Evolutionary conservation across 2,888 invertebrate genomes (phyloP).

Genomic region (Hemistola chrysoprasaria): DNA sequence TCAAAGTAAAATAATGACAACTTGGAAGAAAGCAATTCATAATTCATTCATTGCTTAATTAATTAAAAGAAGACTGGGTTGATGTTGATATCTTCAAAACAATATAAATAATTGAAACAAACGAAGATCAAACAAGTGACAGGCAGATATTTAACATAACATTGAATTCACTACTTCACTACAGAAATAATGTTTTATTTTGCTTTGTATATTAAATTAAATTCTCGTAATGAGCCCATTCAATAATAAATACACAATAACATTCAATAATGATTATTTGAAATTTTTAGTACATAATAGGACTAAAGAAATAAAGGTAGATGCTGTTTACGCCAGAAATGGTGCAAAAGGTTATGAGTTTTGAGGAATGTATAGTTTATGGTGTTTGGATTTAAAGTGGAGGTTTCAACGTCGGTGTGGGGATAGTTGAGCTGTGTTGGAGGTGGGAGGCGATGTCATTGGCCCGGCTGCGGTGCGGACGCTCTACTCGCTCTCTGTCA

Average conservation of each 20-base stretch:
- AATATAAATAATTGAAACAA: too few species aligned
- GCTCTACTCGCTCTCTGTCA: slow-evolving; percentile 63
- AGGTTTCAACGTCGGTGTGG: slow-evolving; percentile 33
- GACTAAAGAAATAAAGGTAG: slow-evolving; percentile 52
- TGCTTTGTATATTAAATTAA: too few species aligned
- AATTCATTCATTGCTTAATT: too few species aligned
- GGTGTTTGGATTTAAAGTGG: slow-evolving; percentile 38
- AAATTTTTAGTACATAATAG: slow-evolving; percentile 51
- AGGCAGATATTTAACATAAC: too few species aligned
- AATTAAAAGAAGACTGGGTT: too few species aligned
- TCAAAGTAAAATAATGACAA: too few species aligned
- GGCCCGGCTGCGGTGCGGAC: slow-evolving; percentile 65
- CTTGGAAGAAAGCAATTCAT: too few species aligned
- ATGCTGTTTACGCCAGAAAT: slow-evolving; percentile 34
- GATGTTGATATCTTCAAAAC: too few species aligned
- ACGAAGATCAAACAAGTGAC: too few species aligned
- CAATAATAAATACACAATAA: slow-evolving; percentile 24
- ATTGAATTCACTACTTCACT: too few species aligned
- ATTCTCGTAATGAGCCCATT: slow-evolving; percentile 27
- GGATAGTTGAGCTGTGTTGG: slow-evolving; percentile 45
- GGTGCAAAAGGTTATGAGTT: slow-evolving; percentile 29
- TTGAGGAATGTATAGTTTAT: slow-evolving; percentile 41
- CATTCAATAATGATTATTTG: slow-evolving; percentile 34
- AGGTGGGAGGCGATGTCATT: slow-evolving; percentile 66
- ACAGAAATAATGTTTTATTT: too few species aligned